phyloP scores from a whole-genome alignment of 2,797 vertebrate genomes.

The Falco novaeseelandiae region DNA sequence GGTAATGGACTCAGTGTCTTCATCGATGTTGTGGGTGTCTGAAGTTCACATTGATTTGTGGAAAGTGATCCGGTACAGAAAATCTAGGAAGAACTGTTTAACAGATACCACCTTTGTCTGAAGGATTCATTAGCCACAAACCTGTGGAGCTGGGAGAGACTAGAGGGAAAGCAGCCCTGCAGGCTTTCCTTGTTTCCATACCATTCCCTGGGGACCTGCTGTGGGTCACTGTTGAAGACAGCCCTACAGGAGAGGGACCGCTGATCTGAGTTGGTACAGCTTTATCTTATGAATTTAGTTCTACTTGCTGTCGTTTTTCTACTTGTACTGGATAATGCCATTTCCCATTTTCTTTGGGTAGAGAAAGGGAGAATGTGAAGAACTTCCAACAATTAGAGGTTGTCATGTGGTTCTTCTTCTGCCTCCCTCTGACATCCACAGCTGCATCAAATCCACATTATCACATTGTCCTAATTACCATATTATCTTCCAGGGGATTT shows the following conservation, averaged over 20 bases:
- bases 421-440: background rate
- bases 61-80: background rate
- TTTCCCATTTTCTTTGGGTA: background rate
- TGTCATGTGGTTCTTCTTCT: background rate
- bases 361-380: background rate
- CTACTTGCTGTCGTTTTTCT: background rate
- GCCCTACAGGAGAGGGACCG: background rate
- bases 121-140: background rate
- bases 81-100: background rate
- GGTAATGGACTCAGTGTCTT: background rate
- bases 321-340: background rate
- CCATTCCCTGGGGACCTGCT: background rate
- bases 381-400: background rate
- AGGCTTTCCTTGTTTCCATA: background rate
- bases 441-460: background rate
- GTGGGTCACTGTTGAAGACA: background rate
- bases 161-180: background rate
- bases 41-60: background rate
- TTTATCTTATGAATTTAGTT: background rate
- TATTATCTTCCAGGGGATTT: background rate
- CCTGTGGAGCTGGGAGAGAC: background rate
- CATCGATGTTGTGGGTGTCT: background rate
- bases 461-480: background rate
- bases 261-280: background rate
- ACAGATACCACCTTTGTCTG: background rate